These are phyloP conservation scores for Teleogryllus oceanicus DNA, from an alignment of 2,888 invertebrate species.

Conservation along the genomic window DNA sequence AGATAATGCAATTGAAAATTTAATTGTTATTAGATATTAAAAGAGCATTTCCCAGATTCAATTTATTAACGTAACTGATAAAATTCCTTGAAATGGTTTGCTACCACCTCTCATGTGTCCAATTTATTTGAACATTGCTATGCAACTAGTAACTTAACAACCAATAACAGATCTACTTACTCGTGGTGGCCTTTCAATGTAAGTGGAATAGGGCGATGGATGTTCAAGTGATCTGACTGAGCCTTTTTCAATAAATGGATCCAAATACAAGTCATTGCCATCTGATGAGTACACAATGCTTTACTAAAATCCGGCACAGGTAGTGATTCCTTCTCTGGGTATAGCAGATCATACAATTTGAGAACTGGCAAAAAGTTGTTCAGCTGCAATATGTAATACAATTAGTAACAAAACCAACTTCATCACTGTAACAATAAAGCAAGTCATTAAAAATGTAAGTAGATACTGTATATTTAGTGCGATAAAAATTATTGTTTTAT, in stretches of 20 bases:
- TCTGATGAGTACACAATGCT: conserved; percentile 80
- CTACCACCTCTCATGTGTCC: background rate
- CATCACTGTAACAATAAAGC: no score
- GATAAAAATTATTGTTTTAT: no score
- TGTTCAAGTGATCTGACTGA: conserved; percentile 76
- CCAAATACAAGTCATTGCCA: conserved; percentile 96
- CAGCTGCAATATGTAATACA: conserved; percentile 50
- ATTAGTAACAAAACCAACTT: background rate
- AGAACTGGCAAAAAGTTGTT: conserved; percentile 86
- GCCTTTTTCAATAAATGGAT: conserved; percentile 93
- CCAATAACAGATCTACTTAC: conserved; percentile 50
- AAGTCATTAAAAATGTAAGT: no score
- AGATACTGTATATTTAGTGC: no score
- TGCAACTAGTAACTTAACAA: background rate
- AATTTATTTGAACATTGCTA: background rate
- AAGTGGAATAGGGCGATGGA: conserved; percentile 72
- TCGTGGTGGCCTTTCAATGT: conserved; percentile 80
- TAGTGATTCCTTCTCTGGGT: conserved; percentile 86
- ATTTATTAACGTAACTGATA: no score
- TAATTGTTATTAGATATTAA: no score
- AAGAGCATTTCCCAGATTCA: no score
- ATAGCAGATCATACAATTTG: conserved; percentile 85
- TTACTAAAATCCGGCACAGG: conserved; percentile 85
- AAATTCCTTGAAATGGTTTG: background rate
- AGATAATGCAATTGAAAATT: no score